These are phyloP conservation scores for Anniella stebbinsi DNA, from an alignment of 2,797 vertebrate genomes.

Conservation along the genomic window DNA sequence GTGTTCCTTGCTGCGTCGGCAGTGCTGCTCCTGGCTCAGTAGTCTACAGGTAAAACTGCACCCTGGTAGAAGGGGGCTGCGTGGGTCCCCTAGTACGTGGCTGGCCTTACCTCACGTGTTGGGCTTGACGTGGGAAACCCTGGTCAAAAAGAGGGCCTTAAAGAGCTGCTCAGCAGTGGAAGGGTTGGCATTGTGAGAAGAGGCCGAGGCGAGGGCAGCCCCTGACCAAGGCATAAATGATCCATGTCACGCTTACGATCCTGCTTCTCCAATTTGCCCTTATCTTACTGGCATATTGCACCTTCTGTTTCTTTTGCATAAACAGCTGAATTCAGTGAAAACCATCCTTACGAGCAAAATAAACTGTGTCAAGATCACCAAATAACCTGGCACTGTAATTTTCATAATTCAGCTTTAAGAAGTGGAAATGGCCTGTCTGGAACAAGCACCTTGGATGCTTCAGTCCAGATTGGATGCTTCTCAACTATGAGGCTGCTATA, in stretches of 20 bases:
- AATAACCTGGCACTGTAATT: neutral
- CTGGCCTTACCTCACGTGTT: neutral
- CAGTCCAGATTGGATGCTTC: neutral
- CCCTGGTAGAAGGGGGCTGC: no score
- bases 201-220: neutral
- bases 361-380: slow-evolving; percentile 17
- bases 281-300: neutral
- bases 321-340: neutral
- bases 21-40: neutral
- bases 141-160: neutral
- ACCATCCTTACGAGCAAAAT: slow-evolving; percentile 12
- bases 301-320: slow-evolving; percentile 3
- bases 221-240: neutral
- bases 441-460: neutral
- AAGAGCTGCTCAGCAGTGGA: neutral
- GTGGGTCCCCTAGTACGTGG: neutral
- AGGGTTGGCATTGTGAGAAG: neutral
- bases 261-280: neutral
- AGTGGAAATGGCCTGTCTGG: neutral
- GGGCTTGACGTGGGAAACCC: neutral
- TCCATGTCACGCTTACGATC: neutral
- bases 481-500: neutral
- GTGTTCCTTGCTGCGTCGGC: neutral
- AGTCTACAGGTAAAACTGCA: neutral
- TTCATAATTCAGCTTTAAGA: neutral